Base-by-base conservation (phyloP, 2,797 vertebrate species). In the Scolopax rusticola region DNA sequence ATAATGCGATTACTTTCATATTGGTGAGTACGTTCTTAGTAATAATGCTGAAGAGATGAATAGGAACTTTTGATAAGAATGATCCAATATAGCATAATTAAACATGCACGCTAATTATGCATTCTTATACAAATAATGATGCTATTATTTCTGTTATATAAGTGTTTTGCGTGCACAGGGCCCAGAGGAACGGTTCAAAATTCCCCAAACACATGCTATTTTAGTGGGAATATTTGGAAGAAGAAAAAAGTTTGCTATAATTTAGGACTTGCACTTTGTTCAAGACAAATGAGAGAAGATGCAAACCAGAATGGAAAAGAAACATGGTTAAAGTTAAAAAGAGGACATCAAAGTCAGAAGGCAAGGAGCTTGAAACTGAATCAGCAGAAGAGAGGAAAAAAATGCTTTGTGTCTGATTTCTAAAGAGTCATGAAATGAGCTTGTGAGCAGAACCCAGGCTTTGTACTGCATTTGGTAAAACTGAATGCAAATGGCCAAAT, bases 261-360 rank as follows among this genome's bases (percentile, higher is more conserved):
- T 90, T 96, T 92, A 94, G 88, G 59, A 77, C 41, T 90, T 50
- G 47, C 68, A 87, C 73, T 95, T 97, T 95, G 90, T 93, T 95
- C 64, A 36, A 89, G 80, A 88, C 83, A 95, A 91, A 96, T 85
- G 89, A 87, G 84, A 78, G 86, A 92, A 85, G 94, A 94, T 95
- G 90, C 77, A 96, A 96, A 97, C 87, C 91, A 95, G 92, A 95
- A 87, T 59, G 88, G 88, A 83, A 96, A 71, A 93, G 77, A 94
- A 78, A 50, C 67, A 87, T 89, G 90, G 93, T 83, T 81, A 40
- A 95, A 95, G 71, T 91, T 95, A 83, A 92, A 95, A 96, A 85
- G 90, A 80, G 24, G 59, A 96, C 94, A 95, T 95, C 80, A 94
- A 91, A 96, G 93, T 79, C 56, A 71, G 60, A 77, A 89, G 84